Base-by-base conservation (phyloP, 1,140 invertebrate species). In the Pentalonia nigronervosa region DNA sequence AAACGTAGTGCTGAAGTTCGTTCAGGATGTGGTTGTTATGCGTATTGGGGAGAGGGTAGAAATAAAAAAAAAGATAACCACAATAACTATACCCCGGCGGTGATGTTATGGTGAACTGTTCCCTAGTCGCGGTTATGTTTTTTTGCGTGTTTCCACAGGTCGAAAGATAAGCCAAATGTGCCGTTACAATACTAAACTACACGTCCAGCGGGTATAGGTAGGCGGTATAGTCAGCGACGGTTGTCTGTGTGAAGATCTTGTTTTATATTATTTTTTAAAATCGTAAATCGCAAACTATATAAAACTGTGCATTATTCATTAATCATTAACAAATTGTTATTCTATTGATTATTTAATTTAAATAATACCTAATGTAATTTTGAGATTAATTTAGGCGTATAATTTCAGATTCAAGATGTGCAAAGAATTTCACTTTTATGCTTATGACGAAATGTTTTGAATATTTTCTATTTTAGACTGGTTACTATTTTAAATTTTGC, bases 141-240 rank as follows among this genome's bases (percentile, higher is more conserved):
- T n/a, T 92, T 92, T 45, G 76, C 60, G 41, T 76, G 41, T 91
- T 91, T 76, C 41, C 17, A 45, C 41, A 34, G n/a, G 91, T 81
- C 23, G 17, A 92, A 76, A 92, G 91, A 92, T 92, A 92, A 92
- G 91, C 91, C 47, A 50, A 92, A 92, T 48, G 47, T n/a, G 25
- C 34, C 36, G 17, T 90, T 67, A 90, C 25, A 60, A 60, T 91
- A 36, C 36, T 84, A 25, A 11, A 84, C 83, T 45, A 84, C 23
- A 25, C 25, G 25, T 47, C 45, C 23, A n/a, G 60, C 60, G 17
- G 60, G 14, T 76, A 21, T 67, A n/a, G 30, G 14, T 76, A 76
- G 30, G 23, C 6, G 30, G 60, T 76, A 76, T 17, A 17, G 14
- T 76, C 14, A 4, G n/a, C 0, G 30, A 30, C n/a, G 1, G 14